These are phyloP conservation scores for Zaprionus lachaisei DNA, from an alignment of 1,140 invertebrate species.

Conservation along the genomic window DNA sequence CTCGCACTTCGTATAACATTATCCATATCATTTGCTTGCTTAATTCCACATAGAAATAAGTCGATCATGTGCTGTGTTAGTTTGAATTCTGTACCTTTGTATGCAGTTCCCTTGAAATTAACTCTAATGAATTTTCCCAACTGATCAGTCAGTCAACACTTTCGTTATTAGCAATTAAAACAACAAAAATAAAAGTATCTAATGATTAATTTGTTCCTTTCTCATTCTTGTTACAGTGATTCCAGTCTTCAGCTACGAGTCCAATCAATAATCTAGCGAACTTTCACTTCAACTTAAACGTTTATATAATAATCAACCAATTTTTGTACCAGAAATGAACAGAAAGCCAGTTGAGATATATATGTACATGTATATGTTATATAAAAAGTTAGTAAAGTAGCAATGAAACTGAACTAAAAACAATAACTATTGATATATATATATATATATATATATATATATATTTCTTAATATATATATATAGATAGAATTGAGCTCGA, in stretches of 20 bases:
- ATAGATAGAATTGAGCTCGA: slow-evolving; percentile 10
- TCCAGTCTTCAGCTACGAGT: slow-evolving; percentile 74
- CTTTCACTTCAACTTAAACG: slow-evolving; percentile 45
- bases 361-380: slow-evolving; percentile 14
- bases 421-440: slow-evolving; percentile 27
- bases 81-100: slow-evolving; percentile 29
- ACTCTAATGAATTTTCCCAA: slow-evolving; percentile 29
- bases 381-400: slow-evolving; percentile 23
- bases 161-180: neutral
- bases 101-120: slow-evolving; percentile 10
- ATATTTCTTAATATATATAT: neutral
- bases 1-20: slow-evolving; percentile 42
- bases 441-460: neutral
- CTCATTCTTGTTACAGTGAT: slow-evolving; percentile 54
- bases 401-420: slow-evolving; percentile 31
- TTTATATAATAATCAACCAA: slow-evolving; percentile 52
- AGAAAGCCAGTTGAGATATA: slow-evolving; percentile 36
- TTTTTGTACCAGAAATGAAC: slow-evolving; percentile 64
- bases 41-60: slow-evolving; percentile 45
- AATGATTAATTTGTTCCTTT: slow-evolving; percentile 31
- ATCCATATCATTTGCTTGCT: slow-evolving; percentile 66
- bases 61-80: slow-evolving; percentile 66
- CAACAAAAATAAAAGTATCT: slow-evolving; percentile 19
- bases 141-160: neutral
- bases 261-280: slow-evolving; percentile 58